Conservation (phyloP, 1,140 invertebrate species). For the Metopolophium dirhodum region DNA sequence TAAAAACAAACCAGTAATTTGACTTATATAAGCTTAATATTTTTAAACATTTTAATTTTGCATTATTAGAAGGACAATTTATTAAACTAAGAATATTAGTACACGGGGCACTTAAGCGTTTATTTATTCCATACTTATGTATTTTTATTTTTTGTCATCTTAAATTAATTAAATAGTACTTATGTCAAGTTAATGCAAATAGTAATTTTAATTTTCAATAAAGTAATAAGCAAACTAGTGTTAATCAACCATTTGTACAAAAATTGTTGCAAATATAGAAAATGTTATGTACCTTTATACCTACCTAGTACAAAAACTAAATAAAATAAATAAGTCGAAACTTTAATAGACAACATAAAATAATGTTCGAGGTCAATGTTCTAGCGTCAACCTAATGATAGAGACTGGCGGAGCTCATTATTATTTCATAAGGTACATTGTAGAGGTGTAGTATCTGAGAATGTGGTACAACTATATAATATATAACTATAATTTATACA, state of each 20-base stretch:
- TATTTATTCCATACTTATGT: no score
- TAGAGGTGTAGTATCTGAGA: background rate
- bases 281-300: background rate
- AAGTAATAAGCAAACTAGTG: background rate
- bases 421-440: constrained; percentile 42
- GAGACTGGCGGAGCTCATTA: constrained; percentile 15
- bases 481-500: background rate
- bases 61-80: background rate
- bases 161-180: background rate
- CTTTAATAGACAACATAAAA: constrained; percentile 2
- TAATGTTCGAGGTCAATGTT: constrained; percentile 45
- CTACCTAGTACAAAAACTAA: background rate
- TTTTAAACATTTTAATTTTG: background rate
- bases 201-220: background rate
- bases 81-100: background rate
- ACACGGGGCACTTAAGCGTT: no score
- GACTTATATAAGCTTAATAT: background rate
- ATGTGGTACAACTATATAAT: constrained; percentile 3
- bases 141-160: background rate
- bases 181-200: background rate
- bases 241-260: background rate
- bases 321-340: background rate
- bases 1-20: background rate
- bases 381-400: background rate
- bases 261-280: background rate